Base-by-base conservation (phyloP, 2,888 invertebrate species). In the Ophion slaviceki region DNA sequence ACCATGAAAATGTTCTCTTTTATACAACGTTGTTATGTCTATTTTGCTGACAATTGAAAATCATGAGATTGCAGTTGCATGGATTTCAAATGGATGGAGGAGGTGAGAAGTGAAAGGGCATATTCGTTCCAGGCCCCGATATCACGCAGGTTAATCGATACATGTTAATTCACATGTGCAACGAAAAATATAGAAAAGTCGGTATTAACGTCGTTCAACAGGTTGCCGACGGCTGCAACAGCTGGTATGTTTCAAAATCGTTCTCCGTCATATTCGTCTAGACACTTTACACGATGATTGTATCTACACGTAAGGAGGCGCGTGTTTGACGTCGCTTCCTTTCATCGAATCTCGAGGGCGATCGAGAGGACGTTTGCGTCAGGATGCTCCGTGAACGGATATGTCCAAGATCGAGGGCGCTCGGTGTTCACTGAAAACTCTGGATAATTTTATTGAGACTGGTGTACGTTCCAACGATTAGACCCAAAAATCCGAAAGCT, bases 391-490 rank as follows among this genome's bases (percentile, higher is more conserved):
- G 53, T 17, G 8, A 40, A 8, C 6, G 40, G 40, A 40, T 40
- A 7, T 40, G 40, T 70, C 40, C 47, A 53, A 47, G 28, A 17
- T 32, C 70, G 40, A 68, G 24, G 20, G 28, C 17, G 14, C 24
- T 14, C 47, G 47, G 20, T 24, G 40, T 82, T 57, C 20, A 78
- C 66, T 70, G 68, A 70, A 78, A 78, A 20, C 95, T 95, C 14
- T 93, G 88, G 86, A 96, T 95, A 89, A 97, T 96, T 86, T 95
- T 95, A 8, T 95, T 94, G 0, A 97, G 93, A 47, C 96, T 96
- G 7, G 96, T 96, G 93, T 95, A 96, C 0, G 97, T 96, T 76
- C 97, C 97, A 59, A 96, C 96, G 6, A 96, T 91, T 36, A 97
- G 95, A 0, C 97, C 97, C 5, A 97, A 93, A 0, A 96, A 90